Percentiles rank a stretch among this genome's conserved stretches.
Evolutionary conservation across 2,797 vertebrate genomes (phyloP).

Genomic region (Apogon hyalosoma): DNA sequence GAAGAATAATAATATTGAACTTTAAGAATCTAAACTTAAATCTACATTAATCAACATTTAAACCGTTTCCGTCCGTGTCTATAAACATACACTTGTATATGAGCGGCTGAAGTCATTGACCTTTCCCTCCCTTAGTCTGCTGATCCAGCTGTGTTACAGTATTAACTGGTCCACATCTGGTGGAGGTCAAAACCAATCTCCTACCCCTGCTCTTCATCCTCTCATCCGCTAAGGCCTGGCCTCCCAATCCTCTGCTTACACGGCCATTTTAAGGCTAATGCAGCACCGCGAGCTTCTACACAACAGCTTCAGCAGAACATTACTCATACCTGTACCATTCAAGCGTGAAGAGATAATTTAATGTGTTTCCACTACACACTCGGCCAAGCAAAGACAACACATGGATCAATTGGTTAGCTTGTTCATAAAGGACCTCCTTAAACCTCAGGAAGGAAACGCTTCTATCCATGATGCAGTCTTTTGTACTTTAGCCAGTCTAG

Average conservation of each 20-base stretch:
- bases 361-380: neutral
- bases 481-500: no score
- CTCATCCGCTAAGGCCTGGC: constrained; percentile 12
- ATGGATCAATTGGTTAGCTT: fast-evolving
- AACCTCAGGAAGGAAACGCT: neutral
- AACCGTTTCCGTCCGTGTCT: neutral
- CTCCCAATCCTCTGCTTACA: constrained; percentile 17
- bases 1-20: no score
- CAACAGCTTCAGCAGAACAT: neutral
- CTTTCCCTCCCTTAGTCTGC: constrained; percentile 9
- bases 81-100: neutral
- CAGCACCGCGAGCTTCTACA: neutral
- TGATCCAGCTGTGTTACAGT: constrained; percentile 58
- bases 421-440: neutral
- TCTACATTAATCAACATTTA: no score
- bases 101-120: constrained; percentile 4
- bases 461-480: no score
- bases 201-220: constrained; percentile 41
- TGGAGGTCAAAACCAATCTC: constrained; percentile 72
- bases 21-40: no score
- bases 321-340: neutral
- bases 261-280: constrained; percentile 28
- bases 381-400: neutral
- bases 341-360: neutral
- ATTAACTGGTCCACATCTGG: constrained; percentile 67